Evolutionary conservation across 2,888 invertebrate genomes (phyloP).

Genomic region (Masnerella sp.): DNA sequence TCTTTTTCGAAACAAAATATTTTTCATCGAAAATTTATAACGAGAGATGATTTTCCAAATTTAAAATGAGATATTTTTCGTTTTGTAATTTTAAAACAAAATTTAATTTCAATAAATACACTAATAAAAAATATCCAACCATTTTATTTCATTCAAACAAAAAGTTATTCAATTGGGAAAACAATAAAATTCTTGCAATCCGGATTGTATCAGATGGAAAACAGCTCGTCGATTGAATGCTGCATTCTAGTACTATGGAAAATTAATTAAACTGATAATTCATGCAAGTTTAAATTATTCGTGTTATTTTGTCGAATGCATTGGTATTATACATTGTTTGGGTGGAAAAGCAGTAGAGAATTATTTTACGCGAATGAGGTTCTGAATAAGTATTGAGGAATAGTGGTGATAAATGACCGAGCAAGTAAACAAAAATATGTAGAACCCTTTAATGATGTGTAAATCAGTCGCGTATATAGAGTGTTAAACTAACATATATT

Average conservation of each 20-base stretch:
- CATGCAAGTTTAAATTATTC: conserved; percentile 29
- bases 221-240: conserved; percentile 23
- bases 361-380: conserved; percentile 21
- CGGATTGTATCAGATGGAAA: conserved; percentile 10
- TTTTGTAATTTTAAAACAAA: too few species aligned
- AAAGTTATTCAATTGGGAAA: too few species aligned
- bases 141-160: too few species aligned
- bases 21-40: too few species aligned
- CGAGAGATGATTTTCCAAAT: too few species aligned
- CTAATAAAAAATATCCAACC: too few species aligned
- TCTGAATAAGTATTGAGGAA: conserved; percentile 25
- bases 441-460: conserved; percentile 13
- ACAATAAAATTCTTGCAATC: conserved; percentile 11
- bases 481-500: conserved; percentile 14
- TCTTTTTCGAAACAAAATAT: too few species aligned
- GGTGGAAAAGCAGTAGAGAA: conserved; percentile 7
- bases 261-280: conserved; percentile 43
- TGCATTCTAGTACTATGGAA: conserved; percentile 8
- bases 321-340: conserved; percentile 13
- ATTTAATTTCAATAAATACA: too few species aligned
- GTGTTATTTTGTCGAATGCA: conserved; percentile 25
- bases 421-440: conserved; percentile 5
- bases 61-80: too few species aligned
- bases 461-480: conserved; percentile 1
- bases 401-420: conserved; percentile 7